Evolutionary conservation across 2,113 vertebrate genomes (phyloP).

Genomic region (Catharus minimus): DNA sequence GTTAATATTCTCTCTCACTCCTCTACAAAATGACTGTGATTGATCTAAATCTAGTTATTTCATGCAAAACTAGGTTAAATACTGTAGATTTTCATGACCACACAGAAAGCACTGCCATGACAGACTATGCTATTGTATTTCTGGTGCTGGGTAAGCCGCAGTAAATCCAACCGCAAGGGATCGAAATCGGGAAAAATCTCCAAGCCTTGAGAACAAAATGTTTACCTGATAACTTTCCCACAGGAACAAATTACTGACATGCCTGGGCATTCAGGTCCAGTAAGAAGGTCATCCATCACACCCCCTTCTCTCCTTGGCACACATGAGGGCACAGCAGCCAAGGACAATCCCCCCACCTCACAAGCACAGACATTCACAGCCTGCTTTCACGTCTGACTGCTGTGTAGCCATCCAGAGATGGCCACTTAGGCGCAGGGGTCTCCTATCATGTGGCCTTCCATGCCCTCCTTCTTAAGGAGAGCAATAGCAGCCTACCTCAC

Average conservation of each 20-base stretch:
- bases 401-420: rapidly evolving
- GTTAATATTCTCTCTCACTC: slow-evolving; percentile 55
- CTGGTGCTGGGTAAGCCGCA: slow-evolving; percentile 7
- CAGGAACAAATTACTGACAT: not conserved
- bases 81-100: slow-evolving; percentile 50
- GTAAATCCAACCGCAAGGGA: not conserved
- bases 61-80: slow-evolving; percentile 64
- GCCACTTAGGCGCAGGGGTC: not conserved
- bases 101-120: slow-evolving; percentile 56
- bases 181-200: not conserved
- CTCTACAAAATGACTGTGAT: slow-evolving; percentile 50
- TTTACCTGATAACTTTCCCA: not conserved
- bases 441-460: rapidly evolving
- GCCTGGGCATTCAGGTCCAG: not conserved
- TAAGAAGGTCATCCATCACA: rapidly evolving
- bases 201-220: not conserved
- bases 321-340: not conserved
- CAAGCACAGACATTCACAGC: not conserved
- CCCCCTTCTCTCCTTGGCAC: rapidly evolving
- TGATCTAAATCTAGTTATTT: slow-evolving; percentile 67
- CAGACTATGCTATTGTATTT: not conserved
- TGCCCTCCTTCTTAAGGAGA: not conserved
- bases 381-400: not conserved
- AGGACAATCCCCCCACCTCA: not conserved
- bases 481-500: rapidly evolving